Evolutionary conservation across 2,113 vertebrate species (phyloP).

Genomic region (Bubalus kerabau): DNA sequence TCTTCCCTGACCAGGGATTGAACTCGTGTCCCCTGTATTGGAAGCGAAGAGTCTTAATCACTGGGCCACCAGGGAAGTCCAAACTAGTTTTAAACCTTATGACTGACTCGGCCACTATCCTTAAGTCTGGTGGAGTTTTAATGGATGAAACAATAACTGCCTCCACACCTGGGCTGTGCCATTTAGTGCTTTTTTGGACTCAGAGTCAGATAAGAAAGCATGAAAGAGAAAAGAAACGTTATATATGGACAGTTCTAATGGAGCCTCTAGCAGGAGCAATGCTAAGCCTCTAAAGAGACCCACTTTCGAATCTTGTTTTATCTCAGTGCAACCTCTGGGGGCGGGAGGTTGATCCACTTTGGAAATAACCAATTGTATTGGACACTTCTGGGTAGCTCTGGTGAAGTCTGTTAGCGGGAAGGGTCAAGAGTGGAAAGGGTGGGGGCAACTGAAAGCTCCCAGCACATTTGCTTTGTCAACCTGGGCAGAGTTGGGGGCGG

Average conservation of each 20-base stretch:
- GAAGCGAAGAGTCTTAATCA: not conserved
- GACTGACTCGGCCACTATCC: slow-evolving; percentile 18
- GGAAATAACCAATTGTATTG: not conserved
- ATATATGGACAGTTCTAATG: not conserved
- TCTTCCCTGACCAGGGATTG: not conserved
- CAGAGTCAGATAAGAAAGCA: not conserved
- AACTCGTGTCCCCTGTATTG: not conserved
- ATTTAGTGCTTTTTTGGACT: not conserved
- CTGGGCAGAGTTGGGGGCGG: not conserved
- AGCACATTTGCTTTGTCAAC: not conserved
- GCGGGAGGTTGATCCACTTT: not conserved
- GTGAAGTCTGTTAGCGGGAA: not conserved
- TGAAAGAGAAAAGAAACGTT: not conserved
- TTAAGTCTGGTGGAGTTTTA: not conserved
- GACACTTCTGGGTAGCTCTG: not conserved
- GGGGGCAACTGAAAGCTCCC: not conserved
- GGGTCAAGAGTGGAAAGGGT: not conserved
- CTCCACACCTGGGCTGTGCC: not conserved
- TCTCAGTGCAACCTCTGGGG: not conserved
- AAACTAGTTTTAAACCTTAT: not conserved
- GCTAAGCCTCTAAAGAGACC: not conserved
- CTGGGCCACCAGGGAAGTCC: not conserved
- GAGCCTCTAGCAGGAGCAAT: rapidly evolving
- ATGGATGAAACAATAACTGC: slow-evolving; percentile 37
- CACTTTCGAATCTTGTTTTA: not conserved